phyloP scores from a whole-genome alignment of 2,113 vertebrate species.

The Struthio camelus region DNA sequence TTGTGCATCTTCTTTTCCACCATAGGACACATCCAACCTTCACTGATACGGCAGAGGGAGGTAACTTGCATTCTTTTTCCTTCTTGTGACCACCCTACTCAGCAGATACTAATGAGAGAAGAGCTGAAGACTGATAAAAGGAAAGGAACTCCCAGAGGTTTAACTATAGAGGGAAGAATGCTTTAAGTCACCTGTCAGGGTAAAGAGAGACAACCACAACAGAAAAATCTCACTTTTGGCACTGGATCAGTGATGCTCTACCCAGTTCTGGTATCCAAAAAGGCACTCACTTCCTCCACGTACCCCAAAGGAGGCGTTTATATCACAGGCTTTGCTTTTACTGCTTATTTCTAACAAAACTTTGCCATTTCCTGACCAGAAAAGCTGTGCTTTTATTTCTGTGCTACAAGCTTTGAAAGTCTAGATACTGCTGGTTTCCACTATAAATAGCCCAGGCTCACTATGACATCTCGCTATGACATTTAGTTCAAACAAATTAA shows the following conservation, averaged over 20 bases:
- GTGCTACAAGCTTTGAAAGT: conserved; percentile 11
- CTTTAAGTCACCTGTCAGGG: neutral
- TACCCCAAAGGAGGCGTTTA: neutral
- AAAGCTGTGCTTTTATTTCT: neutral
- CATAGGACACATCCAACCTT: neutral
- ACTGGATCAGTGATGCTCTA: neutral
- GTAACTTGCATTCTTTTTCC: neutral
- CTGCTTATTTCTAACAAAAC: conserved; percentile 12
- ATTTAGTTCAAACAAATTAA: conserved; percentile 13
- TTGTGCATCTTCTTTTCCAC: too few relatives aligned
- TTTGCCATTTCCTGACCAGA: conserved; percentile 35
- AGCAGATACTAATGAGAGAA: neutral
- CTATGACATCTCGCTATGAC: neutral
- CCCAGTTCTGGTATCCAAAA: neutral
- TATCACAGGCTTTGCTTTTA: neutral
- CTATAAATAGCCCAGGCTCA: conserved; percentile 12
- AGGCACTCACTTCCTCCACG: neutral
- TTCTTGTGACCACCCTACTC: neutral
- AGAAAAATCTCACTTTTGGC: neutral
- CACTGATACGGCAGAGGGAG: neutral
- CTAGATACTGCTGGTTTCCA: neutral
- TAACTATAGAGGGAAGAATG: neutral
- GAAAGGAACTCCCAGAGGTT: neutral
- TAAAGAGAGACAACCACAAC: neutral
- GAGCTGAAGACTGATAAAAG: neutral